phyloP scores from a whole-genome alignment of 1,140 invertebrate species.

The Sinonovacula constricta region DNA sequence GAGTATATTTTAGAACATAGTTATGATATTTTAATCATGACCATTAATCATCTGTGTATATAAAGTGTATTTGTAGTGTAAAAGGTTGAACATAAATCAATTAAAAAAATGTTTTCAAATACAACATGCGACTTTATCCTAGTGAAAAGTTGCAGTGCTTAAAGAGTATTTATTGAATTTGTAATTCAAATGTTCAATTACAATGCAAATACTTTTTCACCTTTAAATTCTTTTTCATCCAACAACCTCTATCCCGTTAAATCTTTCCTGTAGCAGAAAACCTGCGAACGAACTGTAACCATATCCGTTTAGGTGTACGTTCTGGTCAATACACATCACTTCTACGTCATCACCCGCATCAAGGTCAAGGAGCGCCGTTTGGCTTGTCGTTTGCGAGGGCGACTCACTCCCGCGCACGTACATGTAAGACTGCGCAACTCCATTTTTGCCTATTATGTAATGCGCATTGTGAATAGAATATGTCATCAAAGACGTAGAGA shows the following conservation, averaged over 20 bases:
- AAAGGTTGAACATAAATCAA: too few species aligned
- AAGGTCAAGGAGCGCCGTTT: neutral
- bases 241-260: neutral
- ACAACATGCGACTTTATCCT: too few species aligned
- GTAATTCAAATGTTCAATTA: too few species aligned
- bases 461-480: neutral
- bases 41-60: too few species aligned
- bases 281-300: constrained; percentile 1
- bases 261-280: constrained; percentile 2
- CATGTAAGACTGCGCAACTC: neutral
- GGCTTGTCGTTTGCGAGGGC: neutral
- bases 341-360: neutral
- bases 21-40: too few species aligned
- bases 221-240: neutral
- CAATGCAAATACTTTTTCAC: too few species aligned
- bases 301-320: neutral
- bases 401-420: neutral
- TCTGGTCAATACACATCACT: neutral
- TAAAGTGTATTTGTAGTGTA: too few species aligned
- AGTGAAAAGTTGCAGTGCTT: too few species aligned
- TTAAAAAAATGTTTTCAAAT: too few species aligned
- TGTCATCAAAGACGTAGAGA: neutral
- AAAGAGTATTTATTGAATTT: too few species aligned
- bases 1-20: too few species aligned
- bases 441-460: neutral